Conservation (phyloP, 2,888 invertebrate species). For the Listrodromus nycthemerus region DNA sequence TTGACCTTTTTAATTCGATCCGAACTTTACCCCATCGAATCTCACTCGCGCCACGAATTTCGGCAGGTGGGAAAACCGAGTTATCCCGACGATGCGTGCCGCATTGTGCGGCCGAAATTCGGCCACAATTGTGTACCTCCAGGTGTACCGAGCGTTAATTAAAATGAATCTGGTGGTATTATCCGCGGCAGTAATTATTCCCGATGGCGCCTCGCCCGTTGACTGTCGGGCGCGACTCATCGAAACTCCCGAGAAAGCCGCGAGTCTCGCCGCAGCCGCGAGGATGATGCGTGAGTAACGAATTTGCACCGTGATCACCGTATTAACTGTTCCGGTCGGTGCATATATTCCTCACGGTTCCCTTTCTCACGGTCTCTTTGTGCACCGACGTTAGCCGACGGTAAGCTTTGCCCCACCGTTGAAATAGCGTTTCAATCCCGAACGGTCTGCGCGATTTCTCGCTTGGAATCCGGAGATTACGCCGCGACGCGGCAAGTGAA, state of each 20-base stretch:
- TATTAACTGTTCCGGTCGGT: background rate
- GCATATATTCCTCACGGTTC: background rate
- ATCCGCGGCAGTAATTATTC: slow-evolving; percentile 35
- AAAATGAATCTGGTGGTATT: slow-evolving; percentile 12
- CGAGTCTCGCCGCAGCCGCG: background rate
- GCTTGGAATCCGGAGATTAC: slow-evolving; percentile 2
- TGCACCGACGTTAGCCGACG: background rate
- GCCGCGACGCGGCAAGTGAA: slow-evolving; percentile 9
- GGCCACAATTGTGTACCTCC: background rate
- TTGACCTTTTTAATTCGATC: background rate
- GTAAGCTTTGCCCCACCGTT: slow-evolving; percentile 16
- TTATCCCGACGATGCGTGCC: background rate
- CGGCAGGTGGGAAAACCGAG: background rate
- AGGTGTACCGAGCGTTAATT: slow-evolving; percentile 20
- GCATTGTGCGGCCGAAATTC: background rate
- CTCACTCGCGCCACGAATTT: background rate
- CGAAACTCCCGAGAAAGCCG: slow-evolving; percentile 6
- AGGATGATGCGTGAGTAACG: slow-evolving; percentile 10
- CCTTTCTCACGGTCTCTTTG: background rate
- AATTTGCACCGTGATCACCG: background rate
- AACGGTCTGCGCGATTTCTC: background rate
- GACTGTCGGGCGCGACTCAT: background rate
- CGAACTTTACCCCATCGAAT: background rate
- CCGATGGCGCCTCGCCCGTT: background rate
- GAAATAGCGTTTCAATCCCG: slow-evolving; percentile 26